These are phyloP conservation scores for Phytoseiulus persimilis DNA, from an alignment of 2,888 invertebrate genomes.

Conservation along the genomic window DNA sequence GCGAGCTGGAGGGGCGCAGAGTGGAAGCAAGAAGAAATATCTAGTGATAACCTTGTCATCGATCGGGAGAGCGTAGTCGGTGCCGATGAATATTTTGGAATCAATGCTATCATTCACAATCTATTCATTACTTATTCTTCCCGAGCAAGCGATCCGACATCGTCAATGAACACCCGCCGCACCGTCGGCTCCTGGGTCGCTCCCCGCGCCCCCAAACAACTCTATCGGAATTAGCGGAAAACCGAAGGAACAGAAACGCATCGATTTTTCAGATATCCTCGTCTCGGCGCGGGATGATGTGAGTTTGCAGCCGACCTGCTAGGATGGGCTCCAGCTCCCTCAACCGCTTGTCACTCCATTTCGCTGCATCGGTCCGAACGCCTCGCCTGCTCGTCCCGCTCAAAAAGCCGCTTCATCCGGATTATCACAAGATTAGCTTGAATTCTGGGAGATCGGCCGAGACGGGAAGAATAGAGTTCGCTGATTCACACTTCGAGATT, in stretches of 20 bases:
- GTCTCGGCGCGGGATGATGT: neutral
- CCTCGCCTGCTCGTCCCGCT: neutral
- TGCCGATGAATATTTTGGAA: neutral
- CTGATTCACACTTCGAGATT: neutral
- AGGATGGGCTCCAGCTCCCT: neutral
- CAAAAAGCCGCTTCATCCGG: neutral
- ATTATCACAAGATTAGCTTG: neutral
- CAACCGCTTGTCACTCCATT: neutral
- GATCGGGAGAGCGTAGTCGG: neutral
- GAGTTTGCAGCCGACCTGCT: neutral
- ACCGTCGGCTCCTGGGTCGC: neutral
- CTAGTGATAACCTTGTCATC: neutral
- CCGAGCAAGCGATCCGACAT: neutral
- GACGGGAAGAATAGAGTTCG: neutral
- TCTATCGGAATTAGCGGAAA: neutral
- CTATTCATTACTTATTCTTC: neutral
- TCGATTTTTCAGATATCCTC: neutral
- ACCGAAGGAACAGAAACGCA: neutral
- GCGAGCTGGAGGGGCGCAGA: neutral
- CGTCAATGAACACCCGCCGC: neutral
- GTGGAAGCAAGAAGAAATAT: neutral
- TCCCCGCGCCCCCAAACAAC: neutral
- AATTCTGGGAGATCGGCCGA: neutral
- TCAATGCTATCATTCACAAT: neutral
- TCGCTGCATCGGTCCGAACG: neutral